These are phyloP conservation scores for Junonia oenone DNA, from an alignment of 2,888 invertebrate species.

Conservation along the genomic window DNA sequence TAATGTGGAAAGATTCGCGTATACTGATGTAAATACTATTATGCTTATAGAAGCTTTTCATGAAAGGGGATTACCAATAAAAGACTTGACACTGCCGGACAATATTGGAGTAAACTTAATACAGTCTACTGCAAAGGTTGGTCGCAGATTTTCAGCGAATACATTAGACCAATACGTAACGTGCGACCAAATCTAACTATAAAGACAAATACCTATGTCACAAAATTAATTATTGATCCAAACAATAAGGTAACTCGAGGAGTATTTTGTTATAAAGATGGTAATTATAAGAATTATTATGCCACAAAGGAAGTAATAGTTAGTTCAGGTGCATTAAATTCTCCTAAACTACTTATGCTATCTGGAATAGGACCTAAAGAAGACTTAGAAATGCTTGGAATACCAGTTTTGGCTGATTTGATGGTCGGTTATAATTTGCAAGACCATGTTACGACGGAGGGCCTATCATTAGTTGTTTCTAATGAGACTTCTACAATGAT, in stretches of 20 bases:
- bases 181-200: constrained; percentile 73
- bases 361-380: constrained; percentile 83
- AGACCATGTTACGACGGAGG: constrained; percentile 85
- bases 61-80: too few relatives aligned
- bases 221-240: constrained; percentile 80
- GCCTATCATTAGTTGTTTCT: constrained; percentile 61
- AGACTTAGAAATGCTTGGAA: constrained; percentile 69
- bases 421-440: constrained; percentile 87
- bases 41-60: too few relatives aligned
- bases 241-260: constrained; percentile 68
- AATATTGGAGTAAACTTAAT: constrained; percentile 81
- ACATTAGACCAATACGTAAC: constrained; percentile 81
- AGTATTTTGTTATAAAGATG: constrained; percentile 57
- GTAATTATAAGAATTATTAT: constrained; percentile 56
- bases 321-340: constrained; percentile 80
- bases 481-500: constrained; percentile 73
- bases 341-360: constrained; percentile 82
- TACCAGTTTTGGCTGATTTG: constrained; percentile 81
- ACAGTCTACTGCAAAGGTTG: constrained; percentile 81
- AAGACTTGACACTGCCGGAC: constrained; percentile 78
- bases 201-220: constrained; percentile 73
- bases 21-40: constrained; percentile 78
- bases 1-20: constrained; percentile 82
- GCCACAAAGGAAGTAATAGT: constrained; percentile 82
- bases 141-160: too few relatives aligned